Evolutionary conservation across 1,140 invertebrate species (phyloP), one percentile per base, ranked within the genome.

Genomic region (Zaprionus kolodkinae): DNA sequence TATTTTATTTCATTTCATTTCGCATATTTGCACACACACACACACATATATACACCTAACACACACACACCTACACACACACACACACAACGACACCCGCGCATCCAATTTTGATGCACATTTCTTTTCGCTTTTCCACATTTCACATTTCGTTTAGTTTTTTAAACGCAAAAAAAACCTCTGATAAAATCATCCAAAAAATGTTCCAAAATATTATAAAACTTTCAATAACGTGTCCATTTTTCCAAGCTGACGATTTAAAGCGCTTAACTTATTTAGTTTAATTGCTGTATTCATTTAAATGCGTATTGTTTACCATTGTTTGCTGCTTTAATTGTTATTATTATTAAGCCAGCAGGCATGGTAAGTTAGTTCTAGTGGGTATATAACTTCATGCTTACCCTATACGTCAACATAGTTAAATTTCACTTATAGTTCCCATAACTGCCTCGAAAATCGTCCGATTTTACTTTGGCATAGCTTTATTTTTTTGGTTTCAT

Each of bases 1-100:
- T 83, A 87, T 88, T 87, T 87, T 70, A 88, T 87, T 87, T 33
- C 30, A 48, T 84, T 84, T 77, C 67, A 76, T 72, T 70, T 54
- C 43, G 50, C 72, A 76, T 82, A 56, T 82, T 79, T 74, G 57
- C 72, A 57, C 66, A 61, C 9, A 61, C 65, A n/a, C 38, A 40
- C 13, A 6, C 13, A 43, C 40, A 15, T 13, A 43, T 40, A 40
- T n/a, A 43, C 40, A 35, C 33, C 33, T 35, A 35, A 35, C 27
- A 45, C 40, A n/a, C 40, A n/a, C 40, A 15, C 40, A 15, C 40
- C 7, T 9, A 36, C 35, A 36, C 9, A 36, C 35, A 36, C 35
- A 5, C 0, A 36, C 7, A 38, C 35, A 35, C 10, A 35, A 1
- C 9, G 13, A 0, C 50, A 61, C 52, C 13, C 7, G 12, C 54